Evolutionary conservation across 2,113 vertebrate genomes (phyloP).

Genomic region (Procavia capensis): DNA sequence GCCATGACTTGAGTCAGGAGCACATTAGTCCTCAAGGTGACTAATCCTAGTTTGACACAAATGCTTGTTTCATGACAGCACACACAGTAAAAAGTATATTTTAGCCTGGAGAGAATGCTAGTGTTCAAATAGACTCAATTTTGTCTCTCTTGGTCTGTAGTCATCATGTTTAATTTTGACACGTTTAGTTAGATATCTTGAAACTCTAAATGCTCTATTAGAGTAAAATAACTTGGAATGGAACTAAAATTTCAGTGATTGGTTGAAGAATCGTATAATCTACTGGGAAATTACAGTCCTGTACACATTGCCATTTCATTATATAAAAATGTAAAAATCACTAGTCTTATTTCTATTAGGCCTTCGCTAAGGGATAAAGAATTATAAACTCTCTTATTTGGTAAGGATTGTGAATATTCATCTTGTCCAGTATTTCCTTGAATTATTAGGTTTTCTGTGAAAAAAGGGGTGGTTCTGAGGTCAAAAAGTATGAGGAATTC

Average conservation of each 20-base stretch:
- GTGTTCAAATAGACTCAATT: constrained; percentile 73
- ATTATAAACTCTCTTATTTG: constrained; percentile 43
- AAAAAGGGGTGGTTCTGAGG: background rate
- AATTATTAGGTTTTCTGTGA: constrained; percentile 42
- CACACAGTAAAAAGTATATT: constrained; percentile 67
- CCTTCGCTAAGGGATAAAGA: constrained; percentile 44
- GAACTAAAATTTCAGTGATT: constrained; percentile 60
- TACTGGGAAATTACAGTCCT: constrained; percentile 43
- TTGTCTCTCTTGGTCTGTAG: constrained; percentile 73
- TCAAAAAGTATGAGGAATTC: background rate
- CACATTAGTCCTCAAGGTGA: background rate
- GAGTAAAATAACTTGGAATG: constrained; percentile 53
- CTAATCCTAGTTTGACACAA: constrained; percentile 74
- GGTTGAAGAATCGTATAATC: constrained; percentile 52
- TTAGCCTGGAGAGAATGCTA: constrained; percentile 72
- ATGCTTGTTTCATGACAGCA: constrained; percentile 71
- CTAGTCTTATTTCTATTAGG: constrained; percentile 39
- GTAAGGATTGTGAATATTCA: constrained; percentile 49
- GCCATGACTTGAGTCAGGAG: no score
- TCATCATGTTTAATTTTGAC: constrained; percentile 69
- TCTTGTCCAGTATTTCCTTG: background rate
- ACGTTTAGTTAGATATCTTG: constrained; percentile 59
- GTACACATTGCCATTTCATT: constrained; percentile 1
- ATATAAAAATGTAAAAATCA: constrained; percentile 43
- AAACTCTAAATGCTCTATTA: constrained; percentile 60